phyloP scores from a whole-genome alignment of 2,888 invertebrate species.

The Parthenolecanium corni region DNA sequence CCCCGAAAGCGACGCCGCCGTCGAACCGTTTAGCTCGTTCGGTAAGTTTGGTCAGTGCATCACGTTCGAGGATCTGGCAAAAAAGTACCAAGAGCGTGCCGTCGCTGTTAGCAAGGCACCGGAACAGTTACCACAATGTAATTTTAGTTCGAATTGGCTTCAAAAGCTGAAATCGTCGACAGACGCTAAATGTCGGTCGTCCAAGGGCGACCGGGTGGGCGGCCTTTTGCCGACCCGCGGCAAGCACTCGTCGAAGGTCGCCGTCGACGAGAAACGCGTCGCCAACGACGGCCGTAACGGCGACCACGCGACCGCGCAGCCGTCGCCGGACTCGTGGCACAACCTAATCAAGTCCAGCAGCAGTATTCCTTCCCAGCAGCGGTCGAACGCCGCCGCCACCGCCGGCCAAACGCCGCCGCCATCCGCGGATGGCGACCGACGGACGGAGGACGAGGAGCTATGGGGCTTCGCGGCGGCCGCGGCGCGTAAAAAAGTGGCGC shows the following conservation, averaged over 20 bases:
- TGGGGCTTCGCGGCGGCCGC: slow-evolving; percentile 53
- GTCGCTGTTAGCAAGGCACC: neutral
- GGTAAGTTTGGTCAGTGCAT: slow-evolving; percentile 7
- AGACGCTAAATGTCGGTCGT: neutral
- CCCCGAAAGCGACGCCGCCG: neutral
- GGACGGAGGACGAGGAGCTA: slow-evolving; percentile 36
- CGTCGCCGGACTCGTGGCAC: slow-evolving; percentile 18
- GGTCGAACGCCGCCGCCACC: slow-evolving; percentile 30
- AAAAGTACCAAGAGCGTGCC: neutral
- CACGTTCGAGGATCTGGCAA: slow-evolving; percentile 20
- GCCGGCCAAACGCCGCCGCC: neutral
- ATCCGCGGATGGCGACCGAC: neutral
- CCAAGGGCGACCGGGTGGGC: neutral
- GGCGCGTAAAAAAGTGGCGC: slow-evolving; percentile 36
- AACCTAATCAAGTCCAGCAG: slow-evolving; percentile 28
- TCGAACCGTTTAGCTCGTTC: slow-evolving; percentile 14
- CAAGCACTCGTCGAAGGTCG: neutral
- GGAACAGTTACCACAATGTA: neutral
- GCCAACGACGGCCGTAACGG: neutral
- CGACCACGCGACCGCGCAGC: neutral
- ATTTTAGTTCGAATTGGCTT: slow-evolving; percentile 1
- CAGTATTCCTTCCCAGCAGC: slow-evolving; percentile 30
- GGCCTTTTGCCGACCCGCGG: neutral
- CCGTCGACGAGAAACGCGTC: neutral
- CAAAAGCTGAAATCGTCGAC: slow-evolving; percentile 5